Evolutionary conservation across 2,888 invertebrate genomes (phyloP).

Genomic region (Parnassius glacialis): DNA sequence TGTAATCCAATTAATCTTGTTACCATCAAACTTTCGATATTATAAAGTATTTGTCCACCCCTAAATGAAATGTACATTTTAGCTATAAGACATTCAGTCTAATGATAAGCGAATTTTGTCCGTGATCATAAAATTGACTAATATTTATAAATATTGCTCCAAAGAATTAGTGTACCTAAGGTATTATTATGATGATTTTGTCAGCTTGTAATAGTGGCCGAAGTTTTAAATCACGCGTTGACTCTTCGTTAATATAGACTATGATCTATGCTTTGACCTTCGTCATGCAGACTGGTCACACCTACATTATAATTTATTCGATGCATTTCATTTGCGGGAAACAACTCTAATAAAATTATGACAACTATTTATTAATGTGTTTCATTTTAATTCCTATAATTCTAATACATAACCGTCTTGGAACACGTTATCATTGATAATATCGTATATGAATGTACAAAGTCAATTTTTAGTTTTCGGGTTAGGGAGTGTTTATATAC

Average conservation of each 20-base stretch:
- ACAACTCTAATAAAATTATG: conserved; percentile 53
- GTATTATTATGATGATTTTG: neutral
- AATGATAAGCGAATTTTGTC: conserved; percentile 8
- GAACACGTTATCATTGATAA: too few relatives aligned
- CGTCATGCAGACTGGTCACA: conserved; percentile 54
- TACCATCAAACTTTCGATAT: conserved; percentile 8
- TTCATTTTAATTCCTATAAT: conserved; percentile 3
- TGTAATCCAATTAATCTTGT: conserved; percentile 7
- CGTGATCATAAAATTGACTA: conserved; percentile 5
- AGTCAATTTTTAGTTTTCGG: too few relatives aligned
- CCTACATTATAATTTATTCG: conserved; percentile 41
- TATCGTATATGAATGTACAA: too few relatives aligned
- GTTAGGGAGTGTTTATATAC: too few relatives aligned
- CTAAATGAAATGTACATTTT: conserved; percentile 16
- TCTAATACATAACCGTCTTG: too few relatives aligned
- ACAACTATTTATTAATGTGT: conserved; percentile 34
- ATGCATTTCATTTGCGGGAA: conserved; percentile 42
- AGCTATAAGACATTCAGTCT: conserved; percentile 13
- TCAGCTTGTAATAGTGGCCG: neutral
- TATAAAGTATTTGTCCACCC: neutral
- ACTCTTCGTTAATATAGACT: neutral
- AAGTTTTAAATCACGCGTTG: conserved; percentile 6
- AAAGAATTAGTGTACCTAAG: neutral
- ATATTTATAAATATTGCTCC: conserved; percentile 18
- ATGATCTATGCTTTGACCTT: neutral